Conservation (phyloP, 2,888 invertebrate species). For the Chymomyza amoena region DNA sequence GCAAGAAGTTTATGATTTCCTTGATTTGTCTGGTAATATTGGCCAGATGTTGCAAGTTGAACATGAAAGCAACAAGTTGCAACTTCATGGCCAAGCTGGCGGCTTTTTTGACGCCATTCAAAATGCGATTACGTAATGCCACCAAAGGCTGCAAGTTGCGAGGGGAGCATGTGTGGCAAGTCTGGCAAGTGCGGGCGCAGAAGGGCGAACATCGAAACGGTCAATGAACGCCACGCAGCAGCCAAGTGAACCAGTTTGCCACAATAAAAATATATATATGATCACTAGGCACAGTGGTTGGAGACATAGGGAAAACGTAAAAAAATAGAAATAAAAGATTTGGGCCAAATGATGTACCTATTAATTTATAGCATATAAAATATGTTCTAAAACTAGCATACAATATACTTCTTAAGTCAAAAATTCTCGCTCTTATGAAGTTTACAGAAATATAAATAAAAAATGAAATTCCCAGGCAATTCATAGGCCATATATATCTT, state of each 20-base stretch:
- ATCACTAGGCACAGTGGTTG: background rate
- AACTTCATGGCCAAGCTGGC: slow-evolving; percentile 27
- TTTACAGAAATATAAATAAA: too few relatives aligned
- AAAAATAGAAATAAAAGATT: too few relatives aligned
- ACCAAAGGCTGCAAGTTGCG: background rate
- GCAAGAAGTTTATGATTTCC: slow-evolving; percentile 23
- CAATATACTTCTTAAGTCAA: too few relatives aligned
- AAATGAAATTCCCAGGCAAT: too few relatives aligned
- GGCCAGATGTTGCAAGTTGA: slow-evolving; percentile 11
- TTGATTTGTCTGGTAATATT: slow-evolving; percentile 3
- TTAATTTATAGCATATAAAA: too few relatives aligned
- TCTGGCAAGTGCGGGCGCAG: background rate
- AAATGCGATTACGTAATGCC: slow-evolving; percentile 26
- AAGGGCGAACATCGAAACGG: slow-evolving; percentile 32
- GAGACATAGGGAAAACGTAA: too few relatives aligned
- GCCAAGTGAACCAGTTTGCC: slow-evolving; percentile 41
- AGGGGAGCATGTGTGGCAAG: background rate
- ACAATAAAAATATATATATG: background rate
- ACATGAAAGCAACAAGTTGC: slow-evolving; percentile 14
- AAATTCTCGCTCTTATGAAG: too few relatives aligned
- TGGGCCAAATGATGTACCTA: too few relatives aligned
- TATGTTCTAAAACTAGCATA: too few relatives aligned
- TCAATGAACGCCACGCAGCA: slow-evolving; percentile 37
- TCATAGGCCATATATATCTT: too few relatives aligned
- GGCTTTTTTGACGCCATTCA: background rate